Base-by-base conservation (phyloP, 1,140 invertebrate genomes). In the Pemphigus obesinymphae region DNA sequence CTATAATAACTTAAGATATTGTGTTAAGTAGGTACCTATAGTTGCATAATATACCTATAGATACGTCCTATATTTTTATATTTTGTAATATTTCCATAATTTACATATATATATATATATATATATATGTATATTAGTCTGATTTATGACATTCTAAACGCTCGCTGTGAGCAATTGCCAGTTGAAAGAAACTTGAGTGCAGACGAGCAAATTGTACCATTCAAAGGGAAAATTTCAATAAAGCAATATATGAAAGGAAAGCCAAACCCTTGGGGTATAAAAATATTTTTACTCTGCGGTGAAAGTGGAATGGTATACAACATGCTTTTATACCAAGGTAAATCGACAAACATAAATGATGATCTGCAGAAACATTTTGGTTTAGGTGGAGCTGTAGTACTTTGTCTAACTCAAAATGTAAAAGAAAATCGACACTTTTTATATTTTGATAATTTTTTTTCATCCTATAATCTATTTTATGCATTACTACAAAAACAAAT, bases 211-310 rank as follows among this genome's bases (percentile, higher is more conserved):
- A n/a, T n/a, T n/a, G n/a, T n/a, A n/a, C n/a, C n/a, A n/a, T n/a
- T n/a, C 82, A 85, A 84, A 81, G 86, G 86, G 20, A 17, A 82
- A 8, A 53, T 84, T 48, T 45, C 26, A 66, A 80, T 85, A n/a
- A 83, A 84, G 58, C 84, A 86, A 3, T 58, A 58, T 58, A 10
- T 58, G 8, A 58, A 58, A 29, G 55, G 55, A 58, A 58, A 58
- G 82, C 75, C 43, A 70, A 31, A 43, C 26, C 10, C 15, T n/a
- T n/a, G n/a, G n/a, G n/a, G n/a, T n/a, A n/a, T n/a, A n/a, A n/a
- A n/a, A n/a, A n/a, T n/a, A n/a, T n/a, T n/a, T n/a, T n/a, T n/a
- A n/a, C n/a, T n/a, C n/a, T n/a, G n/a, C n/a, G n/a, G n/a, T n/a
- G n/a, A 37, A 17, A 58, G 55, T 58, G 55, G 55, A 1, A 55